A percentile compares a stretch with the other conserved stretches of the same genome.
These are phyloP conservation scores for Dendrocincla tyrannina DNA, from an alignment of 2,797 vertebrate species.

Conservation along the genomic window DNA sequence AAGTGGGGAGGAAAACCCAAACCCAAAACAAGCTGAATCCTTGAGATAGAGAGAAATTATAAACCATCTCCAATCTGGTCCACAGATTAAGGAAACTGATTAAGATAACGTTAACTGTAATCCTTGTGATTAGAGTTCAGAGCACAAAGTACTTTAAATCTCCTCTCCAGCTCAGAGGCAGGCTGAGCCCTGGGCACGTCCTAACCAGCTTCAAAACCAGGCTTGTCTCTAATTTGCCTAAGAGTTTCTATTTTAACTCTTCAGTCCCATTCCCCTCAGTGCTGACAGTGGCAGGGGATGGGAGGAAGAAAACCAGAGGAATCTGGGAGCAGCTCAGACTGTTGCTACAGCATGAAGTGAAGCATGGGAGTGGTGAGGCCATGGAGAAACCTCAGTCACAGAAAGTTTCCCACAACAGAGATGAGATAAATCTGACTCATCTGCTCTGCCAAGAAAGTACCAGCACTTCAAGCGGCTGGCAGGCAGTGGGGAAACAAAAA, in stretches of 20 bases:
- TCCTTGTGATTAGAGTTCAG: neutral
- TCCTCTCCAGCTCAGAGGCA: neutral
- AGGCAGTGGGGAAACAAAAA: neutral
- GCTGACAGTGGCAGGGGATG: neutral
- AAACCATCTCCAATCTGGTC: neutral
- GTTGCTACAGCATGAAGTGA: fast-evolving
- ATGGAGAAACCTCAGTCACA: neutral
- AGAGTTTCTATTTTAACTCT: slow-evolving; percentile 44
- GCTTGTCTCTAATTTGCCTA: neutral
- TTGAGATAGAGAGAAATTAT: neutral
- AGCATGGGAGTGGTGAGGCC: neutral
- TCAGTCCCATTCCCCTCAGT: neutral
- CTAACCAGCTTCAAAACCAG: neutral
- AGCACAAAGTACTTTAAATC: slow-evolving; percentile 37
- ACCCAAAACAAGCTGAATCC: neutral
- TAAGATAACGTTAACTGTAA: slow-evolving; percentile 33
- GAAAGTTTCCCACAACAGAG: neutral
- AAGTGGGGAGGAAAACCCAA: neutral
- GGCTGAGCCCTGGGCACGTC: neutral
- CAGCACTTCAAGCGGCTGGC: neutral
- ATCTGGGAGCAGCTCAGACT: neutral
- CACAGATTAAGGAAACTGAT: neutral
- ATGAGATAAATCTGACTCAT: neutral
- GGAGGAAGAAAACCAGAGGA: neutral
- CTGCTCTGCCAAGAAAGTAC: neutral